phyloP scores from a whole-genome alignment of 2,888 invertebrate species.

The Iselma pallidipennis region DNA sequence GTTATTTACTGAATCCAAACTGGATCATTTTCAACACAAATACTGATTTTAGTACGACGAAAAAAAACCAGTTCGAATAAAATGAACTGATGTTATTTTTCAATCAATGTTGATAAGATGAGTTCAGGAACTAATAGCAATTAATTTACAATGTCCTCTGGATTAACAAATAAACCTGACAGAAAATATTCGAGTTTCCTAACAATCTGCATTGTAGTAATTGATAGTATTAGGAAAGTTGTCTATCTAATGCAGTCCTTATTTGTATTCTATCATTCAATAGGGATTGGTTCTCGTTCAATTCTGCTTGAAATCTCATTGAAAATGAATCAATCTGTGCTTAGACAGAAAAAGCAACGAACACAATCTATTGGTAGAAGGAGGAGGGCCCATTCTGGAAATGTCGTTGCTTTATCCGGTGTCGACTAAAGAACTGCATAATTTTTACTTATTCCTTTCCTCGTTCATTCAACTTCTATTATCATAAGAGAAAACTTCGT shows the following conservation, averaged over 20 bases:
- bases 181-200: slow-evolving; percentile 19
- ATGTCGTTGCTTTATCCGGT: slow-evolving; percentile 20
- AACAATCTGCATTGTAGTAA: slow-evolving; percentile 29
- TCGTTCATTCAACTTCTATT: slow-evolving; percentile 25
- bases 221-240: slow-evolving; percentile 30
- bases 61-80: too few species aligned
- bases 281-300: slow-evolving; percentile 32
- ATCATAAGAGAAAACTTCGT: slow-evolving; percentile 29
- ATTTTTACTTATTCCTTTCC: slow-evolving; percentile 31
- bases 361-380: slow-evolving; percentile 13
- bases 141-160: slow-evolving; percentile 20
- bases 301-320: slow-evolving; percentile 34
- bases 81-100: neutral
- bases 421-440: slow-evolving; percentile 29
- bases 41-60: too few species aligned
- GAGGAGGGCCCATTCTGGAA: slow-evolving; percentile 12
- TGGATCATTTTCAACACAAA: too few species aligned
- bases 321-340: slow-evolving; percentile 37
- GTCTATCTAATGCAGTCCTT: slow-evolving; percentile 31
- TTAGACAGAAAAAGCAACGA: slow-evolving; percentile 24
- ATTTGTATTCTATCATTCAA: slow-evolving; percentile 36
- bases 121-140: slow-evolving; percentile 14
- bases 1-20: neutral
- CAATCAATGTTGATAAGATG: slow-evolving; percentile 18
- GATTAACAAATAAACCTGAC: slow-evolving; percentile 18